phyloP scores from a whole-genome alignment of 2,113 vertebrate genomes.

The Anhinga anhinga region DNA sequence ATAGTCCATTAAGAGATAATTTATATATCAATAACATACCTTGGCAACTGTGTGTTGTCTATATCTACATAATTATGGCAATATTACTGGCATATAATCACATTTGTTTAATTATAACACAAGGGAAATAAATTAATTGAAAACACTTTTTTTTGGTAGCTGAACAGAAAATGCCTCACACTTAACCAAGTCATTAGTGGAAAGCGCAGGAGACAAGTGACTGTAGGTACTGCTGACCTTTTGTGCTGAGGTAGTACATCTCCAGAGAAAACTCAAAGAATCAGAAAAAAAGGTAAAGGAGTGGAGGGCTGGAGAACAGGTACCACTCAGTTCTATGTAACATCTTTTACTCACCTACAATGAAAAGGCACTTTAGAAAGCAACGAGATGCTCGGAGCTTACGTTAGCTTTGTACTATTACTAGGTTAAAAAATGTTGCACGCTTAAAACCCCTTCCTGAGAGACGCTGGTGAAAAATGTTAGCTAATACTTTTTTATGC shows the following conservation, averaged over 20 bases:
- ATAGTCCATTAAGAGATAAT: background rate
- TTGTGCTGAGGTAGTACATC: background rate
- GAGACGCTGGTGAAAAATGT: background rate
- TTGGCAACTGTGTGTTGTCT: background rate
- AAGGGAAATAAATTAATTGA: background rate
- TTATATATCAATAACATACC: background rate
- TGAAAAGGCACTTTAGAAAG: background rate
- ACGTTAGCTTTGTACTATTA: background rate
- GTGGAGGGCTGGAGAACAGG: background rate
- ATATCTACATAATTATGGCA: background rate
- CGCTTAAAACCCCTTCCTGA: background rate
- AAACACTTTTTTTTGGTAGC: background rate
- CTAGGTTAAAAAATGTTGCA: background rate
- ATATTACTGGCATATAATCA: background rate
- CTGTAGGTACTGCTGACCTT: slow-evolving; percentile 13
- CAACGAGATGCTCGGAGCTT: background rate
- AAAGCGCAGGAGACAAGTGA: background rate
- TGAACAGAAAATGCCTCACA: slow-evolving; percentile 8
- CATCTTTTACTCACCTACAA: background rate
- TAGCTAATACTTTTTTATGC: background rate
- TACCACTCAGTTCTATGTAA: background rate
- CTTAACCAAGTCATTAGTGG: background rate
- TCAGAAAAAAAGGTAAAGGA: background rate
- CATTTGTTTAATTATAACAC: background rate
- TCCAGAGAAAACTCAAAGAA: background rate